Evolutionary conservation across 1,140 invertebrate genomes (phyloP), one percentile per base, ranked within the genome.

Genomic region (Heterodera schachtii): DNA sequence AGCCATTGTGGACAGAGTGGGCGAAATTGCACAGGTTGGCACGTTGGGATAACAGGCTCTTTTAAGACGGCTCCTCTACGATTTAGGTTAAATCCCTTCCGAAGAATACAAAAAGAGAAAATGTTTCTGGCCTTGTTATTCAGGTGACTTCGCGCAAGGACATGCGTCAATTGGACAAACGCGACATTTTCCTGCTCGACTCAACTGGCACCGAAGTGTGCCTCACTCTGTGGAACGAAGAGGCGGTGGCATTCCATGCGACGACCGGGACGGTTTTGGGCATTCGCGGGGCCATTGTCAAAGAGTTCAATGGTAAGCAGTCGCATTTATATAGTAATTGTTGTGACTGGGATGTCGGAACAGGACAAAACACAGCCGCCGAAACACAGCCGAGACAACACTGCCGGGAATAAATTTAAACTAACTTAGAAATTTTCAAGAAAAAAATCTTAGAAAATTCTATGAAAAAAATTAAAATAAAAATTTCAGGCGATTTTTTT

Each of bases 161-260:
- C 93, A 0, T 94, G 94, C 52, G 94, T 93, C 88, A 94, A 96
- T 91, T 98, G 3, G 94, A 93, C 82, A 99, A 99, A 89, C 92
- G 96, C 82, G 96, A 98, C 84, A 83, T 98, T 2, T 92, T 92
- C 19, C 87, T 99, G 8, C 94, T 98, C 0, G 98, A 99, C 91
- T 92, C 94, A 83, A 93, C 94, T 64, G 93, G 93, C 81, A 93
- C 93, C 76, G 93, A 93, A 80, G 94, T 98, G 87, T 92, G 86
- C 19, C 69, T 92, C 2, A 93, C 92, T 52, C 82, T 93, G 0
- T 93, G 92, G 92, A 91, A 90, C 49, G 90, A 90, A 46, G 90
- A 91, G 77, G 91, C 91, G 80, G 84, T 86, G 19, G 71, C 83
- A 19, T 77, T 89, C 71, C 71, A 85, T 13, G 43, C 70, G 6